Evolutionary conservation across 1,140 invertebrate species (phyloP).

Genomic region (Papilio xuthus): DNA sequence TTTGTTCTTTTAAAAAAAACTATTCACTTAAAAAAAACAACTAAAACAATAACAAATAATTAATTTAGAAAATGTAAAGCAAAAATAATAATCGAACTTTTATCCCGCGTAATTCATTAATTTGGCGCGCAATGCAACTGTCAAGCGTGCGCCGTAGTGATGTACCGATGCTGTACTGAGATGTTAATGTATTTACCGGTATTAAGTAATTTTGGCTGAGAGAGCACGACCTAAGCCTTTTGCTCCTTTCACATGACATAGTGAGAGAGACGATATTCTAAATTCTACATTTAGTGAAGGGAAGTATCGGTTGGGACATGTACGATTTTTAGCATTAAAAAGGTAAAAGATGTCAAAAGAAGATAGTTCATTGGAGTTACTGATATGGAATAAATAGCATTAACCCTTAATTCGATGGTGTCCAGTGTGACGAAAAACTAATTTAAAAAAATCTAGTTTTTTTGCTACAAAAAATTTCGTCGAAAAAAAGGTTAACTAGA

Average conservation of each 20-base stretch:
- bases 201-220: slow-evolving; percentile 19
- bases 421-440: too few species aligned
- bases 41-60: neutral
- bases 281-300: neutral
- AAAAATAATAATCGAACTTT: neutral
- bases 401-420: too few species aligned
- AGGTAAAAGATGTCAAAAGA: too few species aligned
- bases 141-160: slow-evolving; percentile 1
- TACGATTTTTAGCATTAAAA: too few species aligned
- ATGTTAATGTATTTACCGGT: neutral
- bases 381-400: too few species aligned
- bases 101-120: neutral
- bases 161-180: slow-evolving; percentile 1
- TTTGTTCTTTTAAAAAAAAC: neutral
- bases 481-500: too few species aligned
- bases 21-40: neutral
- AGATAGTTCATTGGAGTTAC: too few species aligned
- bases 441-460: too few species aligned
- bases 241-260: slow-evolving; percentile 13
- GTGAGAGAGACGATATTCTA: neutral
- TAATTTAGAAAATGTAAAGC: neutral
- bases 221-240: slow-evolving; percentile 11
- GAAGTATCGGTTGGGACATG: neutral
- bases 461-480: too few species aligned
- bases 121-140: slow-evolving; percentile 8